These are phyloP conservation scores for Minunthozetes semirufus DNA, from an alignment of 2,888 invertebrate genomes.

Conservation along the genomic window DNA sequence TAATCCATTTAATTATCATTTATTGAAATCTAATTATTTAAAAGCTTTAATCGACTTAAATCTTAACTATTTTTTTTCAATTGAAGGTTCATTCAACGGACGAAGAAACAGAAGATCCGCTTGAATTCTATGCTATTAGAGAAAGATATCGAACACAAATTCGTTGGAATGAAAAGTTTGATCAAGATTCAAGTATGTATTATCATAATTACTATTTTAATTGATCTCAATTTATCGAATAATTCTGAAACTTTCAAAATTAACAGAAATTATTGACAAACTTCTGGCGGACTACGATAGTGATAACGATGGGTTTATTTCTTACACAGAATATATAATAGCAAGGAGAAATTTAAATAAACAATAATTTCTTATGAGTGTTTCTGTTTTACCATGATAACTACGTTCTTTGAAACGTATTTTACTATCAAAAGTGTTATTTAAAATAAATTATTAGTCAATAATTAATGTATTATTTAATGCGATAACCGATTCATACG, in stretches of 20 bases:
- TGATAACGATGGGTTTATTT: constrained; percentile 31
- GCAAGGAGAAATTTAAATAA: not conserved
- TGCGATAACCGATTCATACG: too few species aligned
- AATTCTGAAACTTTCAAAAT: too few species aligned
- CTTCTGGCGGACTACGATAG: constrained; percentile 31
- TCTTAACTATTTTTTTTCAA: not conserved
- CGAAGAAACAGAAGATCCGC: not conserved
- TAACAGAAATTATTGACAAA: constrained; percentile 23
- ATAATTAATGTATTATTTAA: too few species aligned
- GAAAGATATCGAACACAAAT: constrained; percentile 1
- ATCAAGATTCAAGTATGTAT: constrained; percentile 19
- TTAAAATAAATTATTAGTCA: too few species aligned
- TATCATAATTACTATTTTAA: not conserved
- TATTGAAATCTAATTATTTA: too few species aligned
- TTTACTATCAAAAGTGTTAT: too few species aligned
- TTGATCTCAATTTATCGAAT: not conserved
- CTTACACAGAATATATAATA: constrained; percentile 31
- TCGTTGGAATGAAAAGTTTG: constrained; percentile 33
- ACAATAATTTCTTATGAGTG: too few species aligned
- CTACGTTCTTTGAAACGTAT: too few species aligned
- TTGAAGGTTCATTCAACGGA: not conserved
- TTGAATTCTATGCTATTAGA: not conserved
- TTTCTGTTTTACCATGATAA: too few species aligned
- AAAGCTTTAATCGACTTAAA: too few species aligned
- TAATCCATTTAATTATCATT: too few species aligned